Percentiles rank a stretch among this genome's conserved stretches.
Conservation (phyloP, 2,888 invertebrate genomes). For the Mythimna albipuncta region DNA sequence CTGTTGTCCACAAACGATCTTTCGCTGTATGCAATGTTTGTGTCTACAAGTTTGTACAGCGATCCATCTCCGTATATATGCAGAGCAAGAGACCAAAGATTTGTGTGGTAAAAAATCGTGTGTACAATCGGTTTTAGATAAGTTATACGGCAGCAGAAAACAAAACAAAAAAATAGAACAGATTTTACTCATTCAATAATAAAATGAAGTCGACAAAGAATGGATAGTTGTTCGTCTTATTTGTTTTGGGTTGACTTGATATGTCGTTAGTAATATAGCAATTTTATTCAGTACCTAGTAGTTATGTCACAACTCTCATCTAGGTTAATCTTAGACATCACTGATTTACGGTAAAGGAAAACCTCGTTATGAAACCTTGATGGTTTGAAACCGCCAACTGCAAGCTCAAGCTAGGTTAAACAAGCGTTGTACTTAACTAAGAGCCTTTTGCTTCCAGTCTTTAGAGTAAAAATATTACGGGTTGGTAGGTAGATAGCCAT, state of each 20-base stretch:
- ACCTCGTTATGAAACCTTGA: constrained; percentile 8
- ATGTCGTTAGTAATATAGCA: too few relatives aligned
- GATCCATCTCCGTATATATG: not conserved
- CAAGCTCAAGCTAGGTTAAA: not conserved
- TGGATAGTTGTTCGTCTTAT: not conserved
- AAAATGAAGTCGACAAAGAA: not conserved
- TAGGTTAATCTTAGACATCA: constrained; percentile 12
- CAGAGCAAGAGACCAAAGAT: too few relatives aligned
- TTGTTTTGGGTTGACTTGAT: not conserved
- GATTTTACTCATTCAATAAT: not conserved
- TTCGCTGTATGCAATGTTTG: not conserved
- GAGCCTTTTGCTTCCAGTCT: not conserved
- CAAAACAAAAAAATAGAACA: not conserved
- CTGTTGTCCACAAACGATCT: not conserved
- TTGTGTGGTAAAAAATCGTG: not conserved
- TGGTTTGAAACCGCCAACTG: not conserved
- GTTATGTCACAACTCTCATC: not conserved
- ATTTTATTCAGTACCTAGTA: not conserved
- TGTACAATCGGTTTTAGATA: not conserved
- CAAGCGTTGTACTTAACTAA: not conserved
- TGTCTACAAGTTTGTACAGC: not conserved
- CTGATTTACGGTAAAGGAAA: constrained; percentile 30
- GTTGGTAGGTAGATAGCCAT: not conserved
- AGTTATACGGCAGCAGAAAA: not conserved
- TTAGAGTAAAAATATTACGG: not conserved